These are phyloP conservation scores for Leiothrix lutea DNA, from an alignment of 2,113 vertebrate genomes.

Conservation along the genomic window DNA sequence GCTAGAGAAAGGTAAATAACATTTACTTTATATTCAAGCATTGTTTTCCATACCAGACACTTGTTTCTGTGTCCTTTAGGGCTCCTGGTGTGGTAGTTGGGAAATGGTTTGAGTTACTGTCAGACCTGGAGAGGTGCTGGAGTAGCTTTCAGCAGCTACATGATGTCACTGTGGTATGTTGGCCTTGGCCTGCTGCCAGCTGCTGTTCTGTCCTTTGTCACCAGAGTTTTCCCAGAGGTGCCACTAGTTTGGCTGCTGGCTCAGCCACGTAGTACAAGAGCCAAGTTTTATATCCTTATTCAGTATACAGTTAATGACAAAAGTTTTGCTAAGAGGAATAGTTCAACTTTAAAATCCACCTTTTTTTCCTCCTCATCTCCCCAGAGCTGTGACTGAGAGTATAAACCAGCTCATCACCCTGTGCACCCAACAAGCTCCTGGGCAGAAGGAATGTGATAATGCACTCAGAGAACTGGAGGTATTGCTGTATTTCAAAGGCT, in stretches of 20 bases:
- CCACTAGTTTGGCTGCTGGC: not conserved
- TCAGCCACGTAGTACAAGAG: not conserved
- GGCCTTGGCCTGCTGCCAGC: not conserved
- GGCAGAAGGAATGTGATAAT: constrained; percentile 98
- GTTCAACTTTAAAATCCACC: not conserved
- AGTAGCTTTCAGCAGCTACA: not conserved
- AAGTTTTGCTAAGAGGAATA: not conserved
- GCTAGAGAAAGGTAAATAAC: not conserved
- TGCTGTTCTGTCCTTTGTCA: not conserved
- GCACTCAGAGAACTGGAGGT: constrained; percentile 97
- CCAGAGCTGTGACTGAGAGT: constrained; percentile 98
- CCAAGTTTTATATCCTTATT: not conserved
- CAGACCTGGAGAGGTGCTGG: not conserved
- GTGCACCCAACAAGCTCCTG: constrained; percentile 97
- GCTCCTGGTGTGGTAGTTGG: not conserved
- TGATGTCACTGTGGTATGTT: not conserved
- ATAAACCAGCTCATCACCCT: constrained; percentile 98
- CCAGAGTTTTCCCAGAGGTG: not conserved
- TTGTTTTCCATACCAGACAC: not conserved
- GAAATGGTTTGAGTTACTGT: not conserved
- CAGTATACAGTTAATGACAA: not conserved
- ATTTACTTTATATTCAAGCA: not conserved
- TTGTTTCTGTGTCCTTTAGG: not conserved
- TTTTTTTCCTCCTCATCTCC: not conserved
- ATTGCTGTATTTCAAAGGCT: not conserved